Conservation (phyloP, 2,797 vertebrate species). For the Spea hammondii region DNA sequence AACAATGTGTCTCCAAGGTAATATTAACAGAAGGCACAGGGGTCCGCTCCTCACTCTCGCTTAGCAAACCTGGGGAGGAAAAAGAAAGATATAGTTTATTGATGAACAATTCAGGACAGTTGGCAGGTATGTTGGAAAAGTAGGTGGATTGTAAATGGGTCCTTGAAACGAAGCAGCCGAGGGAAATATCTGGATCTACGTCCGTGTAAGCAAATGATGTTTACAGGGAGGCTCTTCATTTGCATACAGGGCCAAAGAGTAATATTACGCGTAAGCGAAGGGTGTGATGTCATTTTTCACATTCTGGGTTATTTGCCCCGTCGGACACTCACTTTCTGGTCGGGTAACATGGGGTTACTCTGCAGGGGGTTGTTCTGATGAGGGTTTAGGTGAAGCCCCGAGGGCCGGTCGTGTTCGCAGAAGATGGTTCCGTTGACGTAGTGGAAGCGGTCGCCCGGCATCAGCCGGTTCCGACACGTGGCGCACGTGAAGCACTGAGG, state of each 20-base stretch:
- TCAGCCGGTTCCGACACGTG: constrained; percentile 75
- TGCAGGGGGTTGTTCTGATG: constrained; percentile 69
- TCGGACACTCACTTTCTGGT: constrained; percentile 70
- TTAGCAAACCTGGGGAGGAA: constrained; percentile 41
- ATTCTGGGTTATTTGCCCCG: not conserved
- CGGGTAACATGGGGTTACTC: constrained; percentile 66
- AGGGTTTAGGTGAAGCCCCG: constrained; percentile 66
- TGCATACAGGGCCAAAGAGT: not conserved
- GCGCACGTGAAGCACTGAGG: constrained; percentile 76
- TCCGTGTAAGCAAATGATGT: too few relatives aligned
- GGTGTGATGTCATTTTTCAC: not conserved
- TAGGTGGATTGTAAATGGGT: too few relatives aligned
- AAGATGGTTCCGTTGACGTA: constrained; percentile 77
- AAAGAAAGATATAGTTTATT: not conserved
- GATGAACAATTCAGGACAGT: not conserved
- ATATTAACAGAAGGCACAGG: constrained; percentile 48
- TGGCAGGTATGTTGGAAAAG: not conserved
- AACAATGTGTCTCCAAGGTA: constrained; percentile 36
- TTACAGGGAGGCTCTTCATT: too few relatives aligned
- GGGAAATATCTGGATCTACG: too few relatives aligned
- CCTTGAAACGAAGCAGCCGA: too few relatives aligned
- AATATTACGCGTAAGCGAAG: too few relatives aligned
- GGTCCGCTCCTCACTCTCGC: not conserved
- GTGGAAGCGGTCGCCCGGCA: constrained; percentile 76
- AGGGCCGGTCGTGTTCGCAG: constrained; percentile 77